Percentiles rank a stretch among this genome's conserved stretches.
These are phyloP conservation scores for Tenthredo amoena DNA, from an alignment of 2,888 invertebrate species.

Conservation along the genomic window DNA sequence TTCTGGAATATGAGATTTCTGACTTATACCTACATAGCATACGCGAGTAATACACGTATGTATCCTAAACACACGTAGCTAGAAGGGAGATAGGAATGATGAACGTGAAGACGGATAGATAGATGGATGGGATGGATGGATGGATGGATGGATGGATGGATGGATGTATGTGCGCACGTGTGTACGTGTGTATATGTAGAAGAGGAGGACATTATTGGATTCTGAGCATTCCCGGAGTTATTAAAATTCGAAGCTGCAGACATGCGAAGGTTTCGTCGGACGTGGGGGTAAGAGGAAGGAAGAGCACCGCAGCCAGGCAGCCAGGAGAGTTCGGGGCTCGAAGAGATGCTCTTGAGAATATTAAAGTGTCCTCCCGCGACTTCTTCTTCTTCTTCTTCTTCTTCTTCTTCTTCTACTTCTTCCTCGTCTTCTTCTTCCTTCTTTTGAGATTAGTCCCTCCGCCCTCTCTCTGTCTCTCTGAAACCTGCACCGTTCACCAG, in stretches of 20 bases:
- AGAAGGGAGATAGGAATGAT: slow-evolving; percentile 35
- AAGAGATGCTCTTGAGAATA: slow-evolving; percentile 71
- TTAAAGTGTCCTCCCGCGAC: slow-evolving; percentile 66
- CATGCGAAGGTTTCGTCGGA: slow-evolving; percentile 60
- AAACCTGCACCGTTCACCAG: background rate
- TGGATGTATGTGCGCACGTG: slow-evolving; percentile 28
- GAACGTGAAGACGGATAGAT: background rate
- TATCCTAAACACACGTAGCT: slow-evolving; percentile 45
- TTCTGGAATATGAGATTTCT: slow-evolving; percentile 74
- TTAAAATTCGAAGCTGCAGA: slow-evolving; percentile 76
- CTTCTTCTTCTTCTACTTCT: background rate
- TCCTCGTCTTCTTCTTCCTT: slow-evolving; percentile 19
- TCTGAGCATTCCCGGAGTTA: slow-evolving; percentile 77
- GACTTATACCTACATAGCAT: background rate
- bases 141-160: slow-evolving; percentile 18
- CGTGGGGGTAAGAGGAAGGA: slow-evolving; percentile 44
- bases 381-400: background rate
- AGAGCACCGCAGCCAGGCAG: background rate
- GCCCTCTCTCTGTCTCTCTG: background rate
- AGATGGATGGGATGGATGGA: background rate
- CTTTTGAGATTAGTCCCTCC: slow-evolving; percentile 46
- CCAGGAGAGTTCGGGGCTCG: slow-evolving; percentile 51
- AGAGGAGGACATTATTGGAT: slow-evolving; percentile 75
- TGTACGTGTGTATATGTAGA: slow-evolving; percentile 57
- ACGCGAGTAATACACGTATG: background rate